These are phyloP conservation scores for western clawed frog (Xenopus tropicalis) DNA, from an alignment of 2,113 vertebrate species.

Conservation along the genomic window UCB_Xtro_10.0 CM004452.2:5304001-5304500, in stretches of 20 bases:
- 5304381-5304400: too few relatives aligned
- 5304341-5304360: too few relatives aligned
- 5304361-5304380: background rate
- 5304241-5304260: background rate
- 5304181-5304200: background rate
- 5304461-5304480: too few relatives aligned
- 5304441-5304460: background rate
- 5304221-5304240: constrained; percentile 17
- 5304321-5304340: too few relatives aligned
- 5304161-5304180: background rate
- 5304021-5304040: too few relatives aligned
- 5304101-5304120: background rate
- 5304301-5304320: background rate
- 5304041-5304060: too few relatives aligned
- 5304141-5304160: background rate
- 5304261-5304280: constrained; percentile 6
- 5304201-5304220: background rate
- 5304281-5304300: background rate
- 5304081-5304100: too few relatives aligned
- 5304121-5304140: background rate
- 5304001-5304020: too few relatives aligned
- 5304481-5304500: too few relatives aligned
- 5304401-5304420: background rate
- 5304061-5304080: too few relatives aligned
- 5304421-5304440: background rate